phyloP scores from a whole-genome alignment of 2,113 vertebrate species.

The Etheostoma spectabile region DNA sequence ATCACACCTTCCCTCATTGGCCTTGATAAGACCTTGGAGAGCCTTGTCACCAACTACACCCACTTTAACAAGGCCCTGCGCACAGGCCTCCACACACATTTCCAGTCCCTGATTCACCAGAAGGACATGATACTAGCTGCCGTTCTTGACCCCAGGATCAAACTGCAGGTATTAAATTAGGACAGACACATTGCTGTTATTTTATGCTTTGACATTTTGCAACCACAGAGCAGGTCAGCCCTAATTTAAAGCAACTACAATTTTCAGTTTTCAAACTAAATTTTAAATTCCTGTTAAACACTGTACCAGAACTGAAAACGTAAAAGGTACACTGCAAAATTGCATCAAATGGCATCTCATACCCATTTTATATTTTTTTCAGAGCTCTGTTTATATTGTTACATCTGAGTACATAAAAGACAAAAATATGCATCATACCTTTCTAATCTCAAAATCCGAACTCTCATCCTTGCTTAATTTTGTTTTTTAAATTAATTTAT shows the following conservation, averaged over 20 bases:
- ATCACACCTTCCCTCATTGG: slow-evolving; percentile 79
- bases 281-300: no score
- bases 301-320: background rate
- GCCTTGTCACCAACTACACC: slow-evolving; percentile 67
- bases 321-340: background rate
- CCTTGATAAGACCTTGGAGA: slow-evolving; percentile 79
- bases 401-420: background rate
- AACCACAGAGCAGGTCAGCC: background rate
- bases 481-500: background rate
- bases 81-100: slow-evolving; percentile 70
- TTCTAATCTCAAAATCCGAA: background rate
- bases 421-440: background rate
- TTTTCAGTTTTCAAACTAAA: no score
- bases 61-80: slow-evolving; percentile 81
- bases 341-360: background rate
- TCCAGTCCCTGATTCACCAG: slow-evolving; percentile 78
- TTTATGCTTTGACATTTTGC: background rate
- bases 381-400: background rate
- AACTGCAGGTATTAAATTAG: slow-evolving; percentile 73
- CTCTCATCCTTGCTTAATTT: background rate
- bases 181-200: background rate
- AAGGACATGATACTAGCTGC: slow-evolving; percentile 79
- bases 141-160: slow-evolving; percentile 82
- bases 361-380: background rate
- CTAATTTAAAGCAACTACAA: no score